Conservation (phyloP, 1,140 invertebrate genomes). For the Eupristina koningsbergeri region DNA sequence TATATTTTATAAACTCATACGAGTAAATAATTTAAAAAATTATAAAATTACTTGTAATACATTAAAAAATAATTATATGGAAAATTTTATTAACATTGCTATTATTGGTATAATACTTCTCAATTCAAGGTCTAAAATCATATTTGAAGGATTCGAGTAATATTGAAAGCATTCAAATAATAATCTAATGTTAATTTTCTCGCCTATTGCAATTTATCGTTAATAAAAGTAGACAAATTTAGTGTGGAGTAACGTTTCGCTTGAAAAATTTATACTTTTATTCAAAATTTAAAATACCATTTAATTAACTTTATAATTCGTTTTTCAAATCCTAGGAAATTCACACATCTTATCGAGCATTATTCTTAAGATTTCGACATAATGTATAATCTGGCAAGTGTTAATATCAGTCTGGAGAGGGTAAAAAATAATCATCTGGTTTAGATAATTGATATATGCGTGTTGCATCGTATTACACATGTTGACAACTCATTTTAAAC, state of each 20-base stretch:
- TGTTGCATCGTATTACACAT: conserved; percentile 1
- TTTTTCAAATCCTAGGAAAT: background rate
- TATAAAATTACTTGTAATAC: background rate
- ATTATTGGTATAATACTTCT: background rate
- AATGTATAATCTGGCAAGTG: background rate
- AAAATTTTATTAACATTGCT: background rate
- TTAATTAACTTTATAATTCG: background rate
- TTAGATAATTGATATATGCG: background rate
- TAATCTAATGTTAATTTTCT: background rate
- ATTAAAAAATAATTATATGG: background rate
- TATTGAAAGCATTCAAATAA: background rate
- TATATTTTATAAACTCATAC: background rate
- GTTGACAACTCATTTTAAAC: background rate
- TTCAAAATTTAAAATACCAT: background rate
- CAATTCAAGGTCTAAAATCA: background rate
- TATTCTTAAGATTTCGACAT: background rate
- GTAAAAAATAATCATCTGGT: conserved; percentile 1
- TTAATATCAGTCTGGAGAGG: background rate
- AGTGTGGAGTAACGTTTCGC: no score
- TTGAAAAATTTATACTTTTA: no score
- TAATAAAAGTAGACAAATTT: no score
- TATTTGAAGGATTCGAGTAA: background rate
- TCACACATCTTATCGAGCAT: background rate
- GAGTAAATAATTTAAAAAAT: background rate
- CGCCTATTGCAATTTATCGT: no score